Evolutionary conservation across 2,888 invertebrate species (phyloP).

Genomic region (Poecilus cupreus): DNA sequence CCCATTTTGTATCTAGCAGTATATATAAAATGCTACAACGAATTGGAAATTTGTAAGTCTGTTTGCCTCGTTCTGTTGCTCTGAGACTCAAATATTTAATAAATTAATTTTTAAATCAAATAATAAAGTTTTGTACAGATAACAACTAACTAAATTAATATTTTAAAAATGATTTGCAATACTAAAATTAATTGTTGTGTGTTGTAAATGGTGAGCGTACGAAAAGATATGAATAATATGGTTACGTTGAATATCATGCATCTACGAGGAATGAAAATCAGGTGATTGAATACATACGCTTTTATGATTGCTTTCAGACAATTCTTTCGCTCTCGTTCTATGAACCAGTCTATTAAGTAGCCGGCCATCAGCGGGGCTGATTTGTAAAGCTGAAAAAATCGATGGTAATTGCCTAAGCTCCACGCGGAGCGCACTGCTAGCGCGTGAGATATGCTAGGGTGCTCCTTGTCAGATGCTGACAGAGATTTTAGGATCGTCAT

Average conservation of each 20-base stretch:
- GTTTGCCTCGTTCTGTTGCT: too few relatives aligned
- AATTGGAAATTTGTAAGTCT: too few relatives aligned
- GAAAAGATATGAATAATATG: not conserved
- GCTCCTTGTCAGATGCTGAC: slow-evolving; percentile 83
- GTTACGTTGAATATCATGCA: too few relatives aligned
- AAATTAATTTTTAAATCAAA: too few relatives aligned
- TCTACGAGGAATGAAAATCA: too few relatives aligned
- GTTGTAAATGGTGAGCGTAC: not conserved
- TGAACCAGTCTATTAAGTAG: slow-evolving; percentile 98
- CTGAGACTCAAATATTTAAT: too few relatives aligned
- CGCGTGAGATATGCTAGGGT: slow-evolving; percentile 90
- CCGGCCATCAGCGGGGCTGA: slow-evolving; percentile 95
- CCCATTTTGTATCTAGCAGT: too few relatives aligned
- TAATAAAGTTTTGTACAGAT: too few relatives aligned
- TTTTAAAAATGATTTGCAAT: too few relatives aligned
- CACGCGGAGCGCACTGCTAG: slow-evolving; percentile 93
- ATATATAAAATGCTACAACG: too few relatives aligned
- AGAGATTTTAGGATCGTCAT: slow-evolving; percentile 92
- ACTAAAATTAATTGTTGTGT: too few relatives aligned
- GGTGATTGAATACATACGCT: slow-evolving; percentile 86
- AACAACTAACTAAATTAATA: too few relatives aligned
- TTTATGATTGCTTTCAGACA: slow-evolving; percentile 95
- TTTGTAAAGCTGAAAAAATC: slow-evolving; percentile 93
- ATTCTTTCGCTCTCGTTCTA: slow-evolving; percentile 93
- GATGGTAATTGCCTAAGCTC: slow-evolving; percentile 93